These are phyloP conservation scores for Thereva unica DNA, from an alignment of 2,888 invertebrate species.

Conservation along the genomic window DNA sequence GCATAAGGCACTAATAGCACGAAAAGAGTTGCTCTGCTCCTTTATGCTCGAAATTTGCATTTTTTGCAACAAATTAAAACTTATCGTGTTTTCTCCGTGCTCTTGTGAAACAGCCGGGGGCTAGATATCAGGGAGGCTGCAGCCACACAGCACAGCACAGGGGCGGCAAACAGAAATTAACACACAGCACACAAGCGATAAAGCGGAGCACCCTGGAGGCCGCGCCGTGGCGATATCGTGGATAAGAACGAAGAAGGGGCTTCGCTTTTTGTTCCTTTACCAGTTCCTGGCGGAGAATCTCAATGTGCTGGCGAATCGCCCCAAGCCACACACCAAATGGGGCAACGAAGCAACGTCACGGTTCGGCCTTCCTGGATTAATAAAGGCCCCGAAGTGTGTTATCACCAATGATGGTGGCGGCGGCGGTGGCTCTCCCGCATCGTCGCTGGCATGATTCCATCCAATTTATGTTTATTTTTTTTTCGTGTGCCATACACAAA, in stretches of 20 bases:
- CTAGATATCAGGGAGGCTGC: not conserved
- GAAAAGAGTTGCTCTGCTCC: not conserved
- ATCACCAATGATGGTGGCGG: too few relatives aligned
- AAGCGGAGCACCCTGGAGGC: constrained; percentile 3
- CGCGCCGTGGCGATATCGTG: not conserved
- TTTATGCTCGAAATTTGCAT: not conserved
- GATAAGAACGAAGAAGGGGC: not conserved
- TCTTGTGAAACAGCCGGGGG: not conserved
- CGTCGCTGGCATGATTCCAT: too few relatives aligned
- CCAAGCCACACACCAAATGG: not conserved
- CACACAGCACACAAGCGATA: constrained; percentile 15
- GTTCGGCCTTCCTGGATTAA: constrained; percentile 7
- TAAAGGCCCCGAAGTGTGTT: not conserved
- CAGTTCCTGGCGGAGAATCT: not conserved
- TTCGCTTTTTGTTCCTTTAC: not conserved
- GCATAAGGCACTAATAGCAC: not conserved
- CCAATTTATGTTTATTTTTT: too few relatives aligned
- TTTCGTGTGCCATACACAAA: too few relatives aligned
- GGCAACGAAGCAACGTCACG: constrained; percentile 12
- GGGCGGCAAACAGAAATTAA: constrained; percentile 17
- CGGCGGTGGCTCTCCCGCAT: too few relatives aligned
- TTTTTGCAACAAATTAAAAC: constrained; percentile 14
- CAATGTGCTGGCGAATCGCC: not conserved
- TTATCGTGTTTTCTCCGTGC: constrained; percentile 7
- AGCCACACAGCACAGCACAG: not conserved